These are phyloP conservation scores for Sphaerodactylus townsendi DNA, from an alignment of 2,113 vertebrate species.

Conservation along the genomic window DNA sequence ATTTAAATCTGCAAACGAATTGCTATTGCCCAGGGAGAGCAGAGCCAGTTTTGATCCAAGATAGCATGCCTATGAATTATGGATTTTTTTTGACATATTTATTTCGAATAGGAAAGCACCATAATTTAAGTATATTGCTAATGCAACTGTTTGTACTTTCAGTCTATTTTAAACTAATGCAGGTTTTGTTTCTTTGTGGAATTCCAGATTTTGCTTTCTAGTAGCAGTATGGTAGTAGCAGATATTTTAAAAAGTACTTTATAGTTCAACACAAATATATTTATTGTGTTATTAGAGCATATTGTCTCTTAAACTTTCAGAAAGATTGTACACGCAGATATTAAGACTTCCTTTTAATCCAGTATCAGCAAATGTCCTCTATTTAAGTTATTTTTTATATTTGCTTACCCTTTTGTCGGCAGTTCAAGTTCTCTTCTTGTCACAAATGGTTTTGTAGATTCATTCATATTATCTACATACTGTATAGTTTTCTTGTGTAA, in stretches of 20 bases:
- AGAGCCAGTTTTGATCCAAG: not conserved
- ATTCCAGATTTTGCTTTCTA: too few relatives aligned
- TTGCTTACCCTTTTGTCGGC: too few relatives aligned
- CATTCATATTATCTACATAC: too few relatives aligned
- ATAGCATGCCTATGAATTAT: fast-evolving
- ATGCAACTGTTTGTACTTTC: not conserved
- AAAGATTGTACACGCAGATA: not conserved
- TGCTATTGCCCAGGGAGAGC: not conserved
- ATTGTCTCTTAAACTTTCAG: not conserved
- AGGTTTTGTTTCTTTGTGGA: not conserved
- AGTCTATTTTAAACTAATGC: not conserved
- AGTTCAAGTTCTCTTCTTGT: too few relatives aligned
- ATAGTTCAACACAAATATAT: too few relatives aligned
- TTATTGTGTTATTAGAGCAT: too few relatives aligned
- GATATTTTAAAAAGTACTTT: too few relatives aligned
- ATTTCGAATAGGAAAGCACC: not conserved
- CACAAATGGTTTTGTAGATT: too few relatives aligned
- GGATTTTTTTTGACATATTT: not conserved
- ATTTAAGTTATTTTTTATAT: too few relatives aligned
- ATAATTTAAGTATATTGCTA: not conserved
- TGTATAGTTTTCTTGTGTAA: too few relatives aligned
- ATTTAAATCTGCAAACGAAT: not conserved
- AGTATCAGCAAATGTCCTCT: too few relatives aligned
- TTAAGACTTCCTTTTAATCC: not conserved
- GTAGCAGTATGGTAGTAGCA: too few relatives aligned